phyloP scores from a whole-genome alignment of 2,113 vertebrate species.

The Ibidorhyncha struthersii region DNA sequence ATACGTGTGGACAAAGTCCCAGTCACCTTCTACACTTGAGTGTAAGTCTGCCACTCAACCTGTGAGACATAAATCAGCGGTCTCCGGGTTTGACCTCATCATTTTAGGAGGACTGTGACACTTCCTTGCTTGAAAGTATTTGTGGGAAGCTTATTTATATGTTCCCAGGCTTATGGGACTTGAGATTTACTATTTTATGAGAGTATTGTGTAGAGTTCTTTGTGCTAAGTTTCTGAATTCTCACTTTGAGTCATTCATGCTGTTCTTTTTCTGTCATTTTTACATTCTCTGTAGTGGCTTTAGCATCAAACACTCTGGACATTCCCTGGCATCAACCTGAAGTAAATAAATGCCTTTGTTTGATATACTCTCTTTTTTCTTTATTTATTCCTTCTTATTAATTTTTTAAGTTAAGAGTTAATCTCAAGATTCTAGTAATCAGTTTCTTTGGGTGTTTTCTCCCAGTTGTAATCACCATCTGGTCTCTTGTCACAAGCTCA shows the following conservation, averaged over 20 bases:
- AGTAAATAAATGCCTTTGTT: background rate
- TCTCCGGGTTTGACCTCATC: background rate
- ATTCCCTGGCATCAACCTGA: background rate
- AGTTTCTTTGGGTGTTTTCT: background rate
- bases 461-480: slow-evolving; percentile 23
- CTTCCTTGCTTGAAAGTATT: background rate
- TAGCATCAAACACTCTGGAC: background rate
- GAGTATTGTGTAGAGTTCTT: background rate
- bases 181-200: background rate
- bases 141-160: background rate
- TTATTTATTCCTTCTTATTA: background rate
- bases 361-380: background rate
- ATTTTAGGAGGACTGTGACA: background rate
- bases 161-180: background rate
- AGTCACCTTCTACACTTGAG: background rate
- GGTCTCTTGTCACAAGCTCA: background rate
- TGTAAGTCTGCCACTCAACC: background rate
- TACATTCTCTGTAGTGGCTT: background rate
- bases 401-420: background rate
- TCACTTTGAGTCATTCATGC: background rate
- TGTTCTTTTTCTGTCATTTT: background rate
- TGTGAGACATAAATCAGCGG: background rate
- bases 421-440: background rate
- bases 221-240: background rate
- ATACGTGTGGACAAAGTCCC: background rate